A percentile compares a stretch with the other conserved stretches of the same genome.
These are phyloP conservation scores for Gisinianus flammeolus DNA, from an alignment of 2,888 invertebrate genomes.

Conservation along the genomic window DNA sequence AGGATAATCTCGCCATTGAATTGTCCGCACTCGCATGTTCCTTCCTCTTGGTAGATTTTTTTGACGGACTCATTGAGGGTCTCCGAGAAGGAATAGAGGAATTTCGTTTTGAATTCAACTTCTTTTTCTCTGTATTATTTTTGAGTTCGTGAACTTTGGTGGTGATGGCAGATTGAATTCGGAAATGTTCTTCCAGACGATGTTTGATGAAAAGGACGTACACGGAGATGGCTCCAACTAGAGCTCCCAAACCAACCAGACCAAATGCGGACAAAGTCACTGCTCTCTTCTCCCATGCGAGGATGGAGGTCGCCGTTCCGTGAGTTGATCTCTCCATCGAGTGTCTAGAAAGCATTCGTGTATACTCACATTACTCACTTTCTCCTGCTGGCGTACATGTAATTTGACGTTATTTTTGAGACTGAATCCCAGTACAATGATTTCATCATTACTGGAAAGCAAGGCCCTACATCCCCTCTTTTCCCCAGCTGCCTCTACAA, in stretches of 20 bases:
- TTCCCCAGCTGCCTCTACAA: no score
- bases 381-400: no score
- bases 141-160: conserved; percentile 20
- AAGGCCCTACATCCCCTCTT: no score
- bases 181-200: conserved; percentile 48
- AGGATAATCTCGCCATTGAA: no score
- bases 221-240: conserved; percentile 48
- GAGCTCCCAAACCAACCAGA: conserved; percentile 52
- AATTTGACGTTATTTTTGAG: no score
- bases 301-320: not conserved
- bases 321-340: no score
- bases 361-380: no score
- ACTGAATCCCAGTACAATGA: no score
- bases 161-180: conserved; percentile 44
- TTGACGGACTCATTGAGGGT: not conserved
- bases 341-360: no score
- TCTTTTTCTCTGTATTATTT: conserved; percentile 28
- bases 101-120: conserved; percentile 40
- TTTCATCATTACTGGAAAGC: no score
- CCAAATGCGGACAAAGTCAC: conserved; percentile 16
- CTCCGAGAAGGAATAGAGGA: not conserved
- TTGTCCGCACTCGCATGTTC: not conserved
- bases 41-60: not conserved
- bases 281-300: conserved; percentile 26
- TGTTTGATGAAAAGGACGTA: conserved; percentile 47